Percentiles rank a stretch among this genome's conserved stretches.
phyloP scores from a whole-genome alignment of 2,888 invertebrate species.

The Rugalucina vietnamica region DNA sequence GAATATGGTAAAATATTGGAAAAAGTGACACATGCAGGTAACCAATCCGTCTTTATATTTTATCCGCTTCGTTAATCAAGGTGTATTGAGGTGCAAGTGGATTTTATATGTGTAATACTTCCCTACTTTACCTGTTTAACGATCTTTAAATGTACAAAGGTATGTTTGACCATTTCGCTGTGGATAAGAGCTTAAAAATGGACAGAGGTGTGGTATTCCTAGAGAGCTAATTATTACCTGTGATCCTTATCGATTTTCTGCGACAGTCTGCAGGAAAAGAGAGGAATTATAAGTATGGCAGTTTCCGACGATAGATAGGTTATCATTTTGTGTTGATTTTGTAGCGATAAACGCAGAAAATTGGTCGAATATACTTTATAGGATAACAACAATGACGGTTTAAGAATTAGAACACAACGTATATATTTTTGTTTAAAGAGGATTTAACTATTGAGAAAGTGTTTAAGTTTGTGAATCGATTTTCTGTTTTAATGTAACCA shows the following conservation, averaged over 20 bases:
- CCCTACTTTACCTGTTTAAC: not conserved
- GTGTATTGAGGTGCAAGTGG: constrained; percentile 12
- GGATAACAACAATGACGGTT: not conserved
- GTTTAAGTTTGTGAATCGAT: not conserved
- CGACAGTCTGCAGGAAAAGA: not conserved
- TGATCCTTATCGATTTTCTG: not conserved
- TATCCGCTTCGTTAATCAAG: not conserved
- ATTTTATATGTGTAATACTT: not conserved
- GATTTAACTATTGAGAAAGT: not conserved
- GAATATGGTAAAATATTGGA: not conserved
- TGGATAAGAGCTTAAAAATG: not conserved
- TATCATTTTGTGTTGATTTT: not conserved
- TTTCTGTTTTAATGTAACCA: not conserved
- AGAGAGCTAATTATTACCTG: not conserved
- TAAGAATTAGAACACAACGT: not conserved
- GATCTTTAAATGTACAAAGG: not conserved
- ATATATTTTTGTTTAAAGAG: not conserved
- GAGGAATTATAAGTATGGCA: not conserved
- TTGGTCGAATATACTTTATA: no score
- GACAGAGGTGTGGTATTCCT: not conserved
- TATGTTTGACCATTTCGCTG: constrained; percentile 5
- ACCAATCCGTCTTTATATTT: not conserved
- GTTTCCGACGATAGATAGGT: not conserved
- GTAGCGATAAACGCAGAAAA: not conserved
- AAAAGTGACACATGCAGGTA: not conserved